Conservation (phyloP, 2,113 vertebrate species). For the Zeus faber region DNA sequence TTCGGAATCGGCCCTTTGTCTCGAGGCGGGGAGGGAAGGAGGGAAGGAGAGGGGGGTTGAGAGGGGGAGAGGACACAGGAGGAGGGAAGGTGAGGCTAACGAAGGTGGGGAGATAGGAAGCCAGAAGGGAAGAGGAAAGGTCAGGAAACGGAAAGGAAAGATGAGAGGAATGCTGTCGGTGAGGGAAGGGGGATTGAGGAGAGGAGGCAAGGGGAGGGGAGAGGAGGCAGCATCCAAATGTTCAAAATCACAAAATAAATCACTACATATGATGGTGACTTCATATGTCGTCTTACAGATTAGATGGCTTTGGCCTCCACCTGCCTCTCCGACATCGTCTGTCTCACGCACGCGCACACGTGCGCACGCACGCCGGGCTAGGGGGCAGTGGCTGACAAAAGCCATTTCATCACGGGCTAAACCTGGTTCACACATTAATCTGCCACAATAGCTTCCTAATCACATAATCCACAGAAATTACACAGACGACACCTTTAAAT, state of each 20-base stretch:
- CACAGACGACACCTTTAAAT: slow-evolving; percentile 73
- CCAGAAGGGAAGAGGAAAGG: background rate
- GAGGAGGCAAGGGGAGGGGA: background rate
- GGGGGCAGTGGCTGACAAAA: slow-evolving; percentile 66
- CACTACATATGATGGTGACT: slow-evolving; percentile 59
- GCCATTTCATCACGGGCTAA: slow-evolving; percentile 72
- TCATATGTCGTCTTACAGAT: slow-evolving; percentile 57
- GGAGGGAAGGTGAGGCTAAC: background rate
- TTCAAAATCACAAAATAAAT: slow-evolving; percentile 53
- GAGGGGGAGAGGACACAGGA: background rate
- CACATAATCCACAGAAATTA: slow-evolving; percentile 72
- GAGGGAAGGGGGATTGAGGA: background rate
- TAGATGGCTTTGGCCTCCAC: slow-evolving; percentile 46
- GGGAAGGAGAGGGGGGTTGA: background rate
- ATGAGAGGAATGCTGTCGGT: background rate
- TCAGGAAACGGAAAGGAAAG: background rate
- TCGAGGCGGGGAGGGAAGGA: slow-evolving; percentile 13
- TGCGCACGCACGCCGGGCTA: slow-evolving; percentile 22
- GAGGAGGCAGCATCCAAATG: slow-evolving; percentile 16
- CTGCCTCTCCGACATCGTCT: slow-evolving; percentile 30
- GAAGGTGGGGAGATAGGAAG: background rate
- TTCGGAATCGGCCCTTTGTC: slow-evolving; percentile 6
- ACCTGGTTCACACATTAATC: slow-evolving; percentile 69
- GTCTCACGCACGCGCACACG: slow-evolving; percentile 7
- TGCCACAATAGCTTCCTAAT: slow-evolving; percentile 71